These are phyloP conservation scores for Pyrrhia umbra DNA, from an alignment of 2,888 invertebrate genomes.

Conservation along the genomic window DNA sequence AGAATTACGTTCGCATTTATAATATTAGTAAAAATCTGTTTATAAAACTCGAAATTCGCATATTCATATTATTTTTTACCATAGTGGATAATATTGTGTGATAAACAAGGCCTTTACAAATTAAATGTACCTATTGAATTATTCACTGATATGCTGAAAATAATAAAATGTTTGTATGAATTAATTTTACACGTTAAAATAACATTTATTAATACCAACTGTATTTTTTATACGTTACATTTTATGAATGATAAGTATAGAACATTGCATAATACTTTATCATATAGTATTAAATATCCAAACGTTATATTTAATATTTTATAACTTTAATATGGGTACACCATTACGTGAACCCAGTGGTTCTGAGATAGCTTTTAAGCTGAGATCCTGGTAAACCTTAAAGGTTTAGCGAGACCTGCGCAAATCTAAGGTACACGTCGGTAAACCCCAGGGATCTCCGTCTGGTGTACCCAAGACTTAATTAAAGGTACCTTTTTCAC, in stretches of 20 bases:
- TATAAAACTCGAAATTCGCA: constrained; percentile 1
- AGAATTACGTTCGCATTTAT: too few species aligned
- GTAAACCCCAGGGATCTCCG: constrained; percentile 55
- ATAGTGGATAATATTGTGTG: background rate
- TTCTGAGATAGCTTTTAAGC: constrained; percentile 35
- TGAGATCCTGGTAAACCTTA: constrained; percentile 47
- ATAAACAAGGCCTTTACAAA: constrained; percentile 1
- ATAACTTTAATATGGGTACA: constrained; percentile 19
- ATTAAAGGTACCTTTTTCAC: constrained; percentile 37
- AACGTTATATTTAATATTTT: constrained; percentile 1
- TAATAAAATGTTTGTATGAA: background rate
- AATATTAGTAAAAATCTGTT: too few species aligned
- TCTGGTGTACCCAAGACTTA: constrained; percentile 51
- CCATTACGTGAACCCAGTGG: constrained; percentile 37
- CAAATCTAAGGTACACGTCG: constrained; percentile 41
- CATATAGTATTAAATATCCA: background rate
- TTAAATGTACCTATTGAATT: background rate
- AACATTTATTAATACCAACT: background rate
- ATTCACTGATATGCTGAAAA: background rate
- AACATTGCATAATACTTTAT: background rate
- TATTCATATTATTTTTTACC: background rate
- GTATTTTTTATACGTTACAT: background rate
- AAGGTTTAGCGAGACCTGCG: constrained; percentile 48
- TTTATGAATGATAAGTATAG: background rate
- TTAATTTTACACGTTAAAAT: background rate